A percentile compares a stretch with the other conserved stretches of the same genome.
phyloP scores from a whole-genome alignment of 2,113 vertebrate species.

The Dicaeum eximium region DNA sequence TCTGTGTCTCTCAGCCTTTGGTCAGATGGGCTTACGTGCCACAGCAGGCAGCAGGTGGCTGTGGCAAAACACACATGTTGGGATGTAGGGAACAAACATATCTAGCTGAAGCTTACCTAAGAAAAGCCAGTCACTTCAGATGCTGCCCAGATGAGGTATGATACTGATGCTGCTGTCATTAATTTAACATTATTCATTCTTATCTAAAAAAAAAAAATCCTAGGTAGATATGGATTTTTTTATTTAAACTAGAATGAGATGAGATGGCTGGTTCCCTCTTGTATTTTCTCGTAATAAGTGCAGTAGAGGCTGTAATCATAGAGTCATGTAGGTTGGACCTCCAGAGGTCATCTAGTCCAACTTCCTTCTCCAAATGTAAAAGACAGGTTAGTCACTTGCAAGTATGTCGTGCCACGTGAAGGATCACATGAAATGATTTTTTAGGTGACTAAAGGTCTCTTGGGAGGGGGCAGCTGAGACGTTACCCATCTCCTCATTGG shows the following conservation, averaged over 20 bases:
- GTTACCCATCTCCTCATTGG: neutral
- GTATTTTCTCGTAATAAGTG: neutral
- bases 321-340: neutral
- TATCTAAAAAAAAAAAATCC: neutral
- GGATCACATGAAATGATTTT: neutral
- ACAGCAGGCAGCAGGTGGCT: neutral
- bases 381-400: neutral
- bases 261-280: neutral
- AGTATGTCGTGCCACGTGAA: neutral
- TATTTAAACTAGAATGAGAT: neutral
- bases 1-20: neutral
- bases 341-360: neutral
- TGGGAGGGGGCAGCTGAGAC: neutral
- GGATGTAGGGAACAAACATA: neutral
- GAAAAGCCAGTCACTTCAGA: neutral
- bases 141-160: neutral
- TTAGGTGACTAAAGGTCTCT: neutral
- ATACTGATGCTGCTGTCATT: neutral
- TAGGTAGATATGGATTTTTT: neutral
- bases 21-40: fast-evolving
- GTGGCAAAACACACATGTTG: neutral
- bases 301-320: neutral
- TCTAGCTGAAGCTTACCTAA: neutral
- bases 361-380: neutral
- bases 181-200: neutral